Evolutionary conservation across 2,113 vertebrate species (phyloP), one percentile per base, ranked within the genome.

Genomic region (Dendrocopos noguchii): DNA sequence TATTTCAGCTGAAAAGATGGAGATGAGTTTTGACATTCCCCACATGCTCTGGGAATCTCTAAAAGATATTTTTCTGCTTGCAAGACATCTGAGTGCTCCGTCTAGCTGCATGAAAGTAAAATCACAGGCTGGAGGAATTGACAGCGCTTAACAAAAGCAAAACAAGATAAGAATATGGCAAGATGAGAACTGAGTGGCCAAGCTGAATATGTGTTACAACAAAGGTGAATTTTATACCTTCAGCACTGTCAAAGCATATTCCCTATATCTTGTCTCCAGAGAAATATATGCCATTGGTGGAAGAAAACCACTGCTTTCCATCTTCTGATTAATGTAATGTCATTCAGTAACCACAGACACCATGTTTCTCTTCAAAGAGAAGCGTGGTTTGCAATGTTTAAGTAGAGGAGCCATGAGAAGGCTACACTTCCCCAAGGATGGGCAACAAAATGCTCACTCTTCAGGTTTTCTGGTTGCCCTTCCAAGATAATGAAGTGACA

Each of bases 321-420:
- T 80, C 44, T 86, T 80, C 53, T 88, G 72, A 90, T 86, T 86
- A 86, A 94, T 67, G 52, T 56, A 34, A 80, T 63, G 34, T 29
- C 65, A 72, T 68, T 86, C 31, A 53, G 12, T 56, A 64, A 53
- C 60, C 77, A 36, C 31, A 80, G 73, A 83, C 80, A 80, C 4
- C 5, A 42, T 33, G 64, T 83, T 74, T 7, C 72, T 74, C 47
- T 91, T 91, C 70, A 88, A 80, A 71, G 2, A 78, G 34, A 85
- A 85, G 6, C 4, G 17, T 39, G 19, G 42, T 65, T 93, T 93
- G 22, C 19, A 91, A 68, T 74, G 64, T 47, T 77, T 66, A 85
- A 85, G 12, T 56, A 74, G 28, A 77, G 6, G 10, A 86, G 10
- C 4, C 22, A 42, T 24, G 16, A 75, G n/a, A 3, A 85, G 28